These are phyloP conservation scores for Percopsis omiscomaycus DNA, from an alignment of 2,797 vertebrate genomes.

Conservation along the genomic window DNA sequence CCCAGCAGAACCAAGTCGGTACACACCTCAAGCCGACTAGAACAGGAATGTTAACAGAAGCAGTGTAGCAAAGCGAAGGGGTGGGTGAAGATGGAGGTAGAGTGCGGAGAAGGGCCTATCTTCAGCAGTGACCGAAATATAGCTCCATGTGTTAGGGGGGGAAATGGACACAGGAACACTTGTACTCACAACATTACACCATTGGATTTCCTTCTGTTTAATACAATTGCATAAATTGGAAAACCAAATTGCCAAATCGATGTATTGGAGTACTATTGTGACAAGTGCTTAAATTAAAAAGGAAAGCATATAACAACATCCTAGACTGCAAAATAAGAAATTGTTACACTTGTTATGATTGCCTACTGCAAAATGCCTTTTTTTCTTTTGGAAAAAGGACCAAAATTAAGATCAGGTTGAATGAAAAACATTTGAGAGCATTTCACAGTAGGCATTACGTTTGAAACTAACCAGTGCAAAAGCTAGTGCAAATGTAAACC, in stretches of 20 bases:
- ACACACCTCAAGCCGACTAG: slow-evolving; percentile 29
- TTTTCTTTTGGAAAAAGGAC: neutral
- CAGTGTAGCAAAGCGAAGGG: slow-evolving; percentile 7
- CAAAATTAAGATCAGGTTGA: slow-evolving; percentile 2
- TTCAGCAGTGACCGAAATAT: slow-evolving; percentile 42
- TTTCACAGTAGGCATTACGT: slow-evolving; percentile 33
- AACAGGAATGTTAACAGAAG: slow-evolving; percentile 14
- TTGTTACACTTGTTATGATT: slow-evolving; percentile 17
- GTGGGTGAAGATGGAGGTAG: slow-evolving; percentile 23
- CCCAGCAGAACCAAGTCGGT: slow-evolving; percentile 32
- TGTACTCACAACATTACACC: slow-evolving; percentile 35
- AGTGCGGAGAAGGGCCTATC: slow-evolving; percentile 44
- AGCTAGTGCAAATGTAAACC: too few relatives aligned
- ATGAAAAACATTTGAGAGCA: slow-evolving; percentile 6
- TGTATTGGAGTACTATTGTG: slow-evolving; percentile 36
- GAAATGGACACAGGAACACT: slow-evolving; percentile 76
- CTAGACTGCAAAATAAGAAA: slow-evolving; percentile 1
- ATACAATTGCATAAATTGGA: neutral
- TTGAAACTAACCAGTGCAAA: slow-evolving; percentile 8
- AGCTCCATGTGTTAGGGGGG: slow-evolving; percentile 44
- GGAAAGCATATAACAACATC: slow-evolving; percentile 4
- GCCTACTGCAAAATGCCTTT: slow-evolving; percentile 29
- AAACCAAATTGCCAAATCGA: slow-evolving; percentile 19
- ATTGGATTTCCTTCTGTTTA: neutral
- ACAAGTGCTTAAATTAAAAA: neutral